Conservation (phyloP, 1,140 invertebrate species). For the Macrocentrus cingulum region DNA sequence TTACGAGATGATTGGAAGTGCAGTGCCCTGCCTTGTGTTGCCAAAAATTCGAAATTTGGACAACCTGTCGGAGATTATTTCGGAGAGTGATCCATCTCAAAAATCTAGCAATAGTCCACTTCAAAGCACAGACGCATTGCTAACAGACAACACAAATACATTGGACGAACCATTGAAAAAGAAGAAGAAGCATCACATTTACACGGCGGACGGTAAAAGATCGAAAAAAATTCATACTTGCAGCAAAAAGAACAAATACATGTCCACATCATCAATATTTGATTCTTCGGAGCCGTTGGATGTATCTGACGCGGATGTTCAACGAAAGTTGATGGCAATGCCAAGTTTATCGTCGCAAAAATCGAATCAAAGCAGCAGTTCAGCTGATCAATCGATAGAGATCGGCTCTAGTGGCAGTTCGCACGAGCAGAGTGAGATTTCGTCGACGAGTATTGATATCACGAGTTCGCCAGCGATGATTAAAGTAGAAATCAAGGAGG, state of each 20-base stretch:
- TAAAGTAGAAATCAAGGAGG: background rate
- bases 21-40: constrained; percentile 30
- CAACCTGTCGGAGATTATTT: constrained; percentile 5
- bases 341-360: constrained; percentile 38
- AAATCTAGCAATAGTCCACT: constrained; percentile 14
- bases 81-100: constrained; percentile 19
- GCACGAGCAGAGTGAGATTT: background rate
- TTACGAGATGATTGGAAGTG: constrained; percentile 28
- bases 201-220: constrained; percentile 35
- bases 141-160: constrained; percentile 19
- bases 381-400: constrained; percentile 12
- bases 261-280: constrained; percentile 32
- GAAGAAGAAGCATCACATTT: constrained; percentile 37
- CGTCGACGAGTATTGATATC: no score
- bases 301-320: constrained; percentile 45
- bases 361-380: constrained; percentile 23
- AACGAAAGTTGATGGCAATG: constrained; percentile 46
- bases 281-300: constrained; percentile 37
- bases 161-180: constrained; percentile 33
- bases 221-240: constrained; percentile 29
- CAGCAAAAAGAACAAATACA: constrained; percentile 37
- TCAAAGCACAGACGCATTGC: constrained; percentile 22
- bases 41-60: constrained; percentile 25
- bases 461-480: no score
- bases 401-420: background rate